phyloP scores from a whole-genome alignment of 2,797 vertebrate genomes.

The Gymnodraco acuticeps region DNA sequence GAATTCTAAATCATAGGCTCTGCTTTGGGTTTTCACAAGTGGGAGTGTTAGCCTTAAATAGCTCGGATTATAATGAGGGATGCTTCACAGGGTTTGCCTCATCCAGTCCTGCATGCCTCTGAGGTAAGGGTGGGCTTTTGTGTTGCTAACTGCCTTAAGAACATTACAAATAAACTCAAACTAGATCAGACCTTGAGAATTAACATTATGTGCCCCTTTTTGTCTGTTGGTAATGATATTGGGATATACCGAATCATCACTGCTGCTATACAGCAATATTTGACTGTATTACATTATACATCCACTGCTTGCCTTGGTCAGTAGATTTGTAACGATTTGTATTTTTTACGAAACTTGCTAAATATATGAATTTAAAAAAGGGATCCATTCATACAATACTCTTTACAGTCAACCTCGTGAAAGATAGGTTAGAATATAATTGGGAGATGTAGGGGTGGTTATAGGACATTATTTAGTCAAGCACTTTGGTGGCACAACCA shows the following conservation, averaged over 20 bases:
- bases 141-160: conserved; percentile 30
- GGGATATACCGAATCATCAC: background rate
- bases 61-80: conserved; percentile 69
- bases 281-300: background rate
- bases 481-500: no score
- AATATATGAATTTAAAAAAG: background rate
- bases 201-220: background rate
- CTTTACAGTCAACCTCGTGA: background rate
- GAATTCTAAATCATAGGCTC: conserved; percentile 79
- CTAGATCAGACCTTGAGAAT: background rate
- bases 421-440: background rate
- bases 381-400: background rate
- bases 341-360: background rate
- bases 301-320: background rate
- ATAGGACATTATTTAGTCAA: no score
- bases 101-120: conserved; percentile 45
- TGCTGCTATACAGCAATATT: background rate
- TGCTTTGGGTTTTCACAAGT: conserved; percentile 78
- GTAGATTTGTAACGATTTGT: no score
- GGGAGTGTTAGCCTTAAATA: conserved; percentile 78
- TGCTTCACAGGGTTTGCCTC: conserved; percentile 64
- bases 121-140: conserved; percentile 37
- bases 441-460: background rate
- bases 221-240: conserved; percentile 7
- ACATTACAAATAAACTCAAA: conserved; percentile 22